A percentile compares a stretch with the other conserved stretches of the same genome.
phyloP scores from a whole-genome alignment of 1,140 invertebrate species.

The Trissolcus basalis region DNA sequence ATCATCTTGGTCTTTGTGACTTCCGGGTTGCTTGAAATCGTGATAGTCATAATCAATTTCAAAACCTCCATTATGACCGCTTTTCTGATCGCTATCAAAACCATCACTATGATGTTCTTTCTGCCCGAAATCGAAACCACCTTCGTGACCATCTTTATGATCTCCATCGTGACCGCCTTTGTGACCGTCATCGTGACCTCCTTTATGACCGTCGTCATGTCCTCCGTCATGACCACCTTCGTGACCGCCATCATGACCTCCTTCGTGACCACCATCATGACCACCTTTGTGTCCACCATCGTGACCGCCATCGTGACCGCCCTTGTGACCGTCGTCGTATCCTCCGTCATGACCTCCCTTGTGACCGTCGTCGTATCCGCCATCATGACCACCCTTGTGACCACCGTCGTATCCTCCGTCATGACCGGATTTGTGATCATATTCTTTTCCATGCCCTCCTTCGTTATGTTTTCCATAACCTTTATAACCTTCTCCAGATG shows the following conservation, averaged over 20 bases:
- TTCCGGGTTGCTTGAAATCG: no score
- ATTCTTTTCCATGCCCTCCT: not conserved
- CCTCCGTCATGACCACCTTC: constrained; percentile 12
- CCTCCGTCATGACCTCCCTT: constrained; percentile 14
- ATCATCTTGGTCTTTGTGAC: not conserved
- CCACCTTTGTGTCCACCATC: constrained; percentile 5
- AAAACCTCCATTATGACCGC: constrained; percentile 1
- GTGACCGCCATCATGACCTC: not conserved
- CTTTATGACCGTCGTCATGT: constrained; percentile 6
- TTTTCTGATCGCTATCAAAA: constrained; percentile 7
- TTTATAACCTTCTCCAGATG: constrained; percentile 29
- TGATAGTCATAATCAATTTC: not conserved
- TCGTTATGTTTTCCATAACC: constrained; percentile 24
- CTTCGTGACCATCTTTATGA: constrained; percentile 2
- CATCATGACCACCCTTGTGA: constrained; percentile 1
- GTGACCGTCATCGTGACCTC: constrained; percentile 4
- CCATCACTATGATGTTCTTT: constrained; percentile 1
- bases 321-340: constrained; percentile 22
- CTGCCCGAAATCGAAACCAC: constrained; percentile 3
- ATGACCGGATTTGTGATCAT: constrained; percentile 7
- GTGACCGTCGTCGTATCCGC: constrained; percentile 1
- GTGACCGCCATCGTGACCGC: constrained; percentile 4
- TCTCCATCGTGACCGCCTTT: constrained; percentile 4
- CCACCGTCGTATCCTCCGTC: not conserved
- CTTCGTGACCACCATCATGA: constrained; percentile 1